Percentiles rank a stretch among this genome's conserved stretches.
Conservation (phyloP, 1,140 invertebrate species). For the Pinna nobilis region DNA sequence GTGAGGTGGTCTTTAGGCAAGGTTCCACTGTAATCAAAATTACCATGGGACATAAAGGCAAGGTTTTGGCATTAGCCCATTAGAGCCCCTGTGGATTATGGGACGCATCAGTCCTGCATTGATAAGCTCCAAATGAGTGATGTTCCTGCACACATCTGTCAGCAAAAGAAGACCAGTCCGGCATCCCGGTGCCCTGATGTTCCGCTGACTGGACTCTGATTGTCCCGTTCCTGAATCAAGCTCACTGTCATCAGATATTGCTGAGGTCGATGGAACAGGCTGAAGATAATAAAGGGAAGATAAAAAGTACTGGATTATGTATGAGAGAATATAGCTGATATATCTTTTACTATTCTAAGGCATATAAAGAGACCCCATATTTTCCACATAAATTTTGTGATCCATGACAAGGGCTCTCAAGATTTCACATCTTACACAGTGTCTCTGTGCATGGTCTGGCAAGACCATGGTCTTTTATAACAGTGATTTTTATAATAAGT, state of each 20-base stretch:
- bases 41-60: conserved; percentile 32
- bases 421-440: no score
- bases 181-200: background rate
- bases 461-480: no score
- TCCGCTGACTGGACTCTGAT: background rate
- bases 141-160: conserved; percentile 13
- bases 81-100: conserved; percentile 32
- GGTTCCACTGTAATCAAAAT: background rate
- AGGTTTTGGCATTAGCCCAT: conserved; percentile 17
- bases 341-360: no score
- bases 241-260: background rate
- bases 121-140: conserved; percentile 33
- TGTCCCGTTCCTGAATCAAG: background rate
- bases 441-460: no score
- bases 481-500: no score
- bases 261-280: background rate
- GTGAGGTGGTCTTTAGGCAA: background rate
- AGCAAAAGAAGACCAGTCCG: conserved; percentile 16
- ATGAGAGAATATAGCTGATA: no score
- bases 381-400: no score
- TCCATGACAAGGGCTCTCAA: no score
- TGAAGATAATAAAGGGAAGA: background rate
- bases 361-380: no score
- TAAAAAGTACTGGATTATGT: no score
- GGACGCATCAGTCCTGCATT: conserved; percentile 36